phyloP scores from a whole-genome alignment of 1,140 invertebrate species.

The Solenopsis fugax region DNA sequence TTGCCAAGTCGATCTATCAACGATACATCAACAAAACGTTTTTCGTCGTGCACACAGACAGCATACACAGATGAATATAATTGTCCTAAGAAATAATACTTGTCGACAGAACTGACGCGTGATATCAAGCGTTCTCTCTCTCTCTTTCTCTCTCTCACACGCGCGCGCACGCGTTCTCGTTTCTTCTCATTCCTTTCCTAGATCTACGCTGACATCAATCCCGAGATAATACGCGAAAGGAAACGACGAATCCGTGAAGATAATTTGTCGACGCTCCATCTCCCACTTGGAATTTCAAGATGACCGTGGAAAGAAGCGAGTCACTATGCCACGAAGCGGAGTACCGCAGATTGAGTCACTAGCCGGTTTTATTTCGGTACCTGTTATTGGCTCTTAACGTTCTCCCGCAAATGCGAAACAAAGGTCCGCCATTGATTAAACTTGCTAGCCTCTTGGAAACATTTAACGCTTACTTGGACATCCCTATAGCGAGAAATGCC shows the following conservation, averaged over 20 bases:
- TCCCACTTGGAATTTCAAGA: slow-evolving; percentile 20
- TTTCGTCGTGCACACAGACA: neutral
- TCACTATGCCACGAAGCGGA: slow-evolving; percentile 27
- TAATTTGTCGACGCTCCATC: slow-evolving; percentile 1
- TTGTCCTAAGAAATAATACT: neutral
- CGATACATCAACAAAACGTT: neutral
- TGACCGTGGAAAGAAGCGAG: slow-evolving; percentile 37
- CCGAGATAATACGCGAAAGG: neutral
- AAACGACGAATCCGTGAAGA: slow-evolving; percentile 23
- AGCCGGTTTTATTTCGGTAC: slow-evolving; percentile 81
- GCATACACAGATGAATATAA: neutral
- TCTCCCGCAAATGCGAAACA: slow-evolving; percentile 76
- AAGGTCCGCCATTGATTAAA: slow-evolving; percentile 81
- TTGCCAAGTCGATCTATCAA: slow-evolving; percentile 29
- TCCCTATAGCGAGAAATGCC: slow-evolving; percentile 30
- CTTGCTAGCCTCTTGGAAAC: slow-evolving; percentile 79
- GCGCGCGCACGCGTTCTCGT: too few relatives aligned
- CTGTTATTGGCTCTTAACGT: slow-evolving; percentile 75
- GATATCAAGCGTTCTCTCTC: neutral
- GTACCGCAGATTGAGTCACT: slow-evolving; percentile 83
- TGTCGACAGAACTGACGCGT: neutral
- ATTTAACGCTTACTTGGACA: slow-evolving; percentile 74
- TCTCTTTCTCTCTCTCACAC: neutral
- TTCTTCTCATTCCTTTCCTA: neutral
- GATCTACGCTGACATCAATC: neutral